Evolutionary conservation across 2,113 vertebrate species (phyloP).

Genomic region (Cyprinodon tularosa): DNA sequence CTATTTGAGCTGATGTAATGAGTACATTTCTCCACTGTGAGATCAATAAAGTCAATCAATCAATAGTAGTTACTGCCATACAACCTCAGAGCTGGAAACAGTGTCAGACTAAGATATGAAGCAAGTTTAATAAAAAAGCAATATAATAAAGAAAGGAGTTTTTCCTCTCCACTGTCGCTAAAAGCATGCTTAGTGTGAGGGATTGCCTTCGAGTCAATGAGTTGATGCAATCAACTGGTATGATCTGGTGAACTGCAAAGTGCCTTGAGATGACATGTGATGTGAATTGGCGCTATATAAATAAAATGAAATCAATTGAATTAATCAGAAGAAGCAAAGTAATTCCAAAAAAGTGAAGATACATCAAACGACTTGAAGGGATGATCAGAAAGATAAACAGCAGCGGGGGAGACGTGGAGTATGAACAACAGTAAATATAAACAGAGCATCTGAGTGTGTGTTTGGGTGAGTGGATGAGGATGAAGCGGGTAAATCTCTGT

Average conservation of each 20-base stretch:
- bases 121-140: not conserved
- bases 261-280: too few relatives aligned
- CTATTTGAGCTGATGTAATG: too few relatives aligned
- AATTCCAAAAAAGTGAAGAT: constrained; percentile 2
- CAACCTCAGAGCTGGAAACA: not conserved
- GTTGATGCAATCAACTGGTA: too few relatives aligned
- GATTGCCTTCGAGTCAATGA: too few relatives aligned
- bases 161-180: too few relatives aligned
- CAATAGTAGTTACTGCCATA: too few relatives aligned
- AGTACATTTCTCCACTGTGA: too few relatives aligned
- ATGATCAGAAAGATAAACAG: constrained; percentile 34
- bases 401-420: constrained; percentile 18
- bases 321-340: not conserved
- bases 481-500: constrained; percentile 16
- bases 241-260: too few relatives aligned
- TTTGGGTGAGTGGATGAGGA: constrained; percentile 12
- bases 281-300: too few relatives aligned
- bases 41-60: too few relatives aligned
- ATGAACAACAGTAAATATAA: constrained; percentile 28
- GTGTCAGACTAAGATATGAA: not conserved
- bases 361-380: constrained; percentile 19
- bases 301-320: not conserved
- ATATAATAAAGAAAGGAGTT: too few relatives aligned
- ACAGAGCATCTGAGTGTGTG: constrained; percentile 26
- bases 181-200: too few relatives aligned